Evolutionary conservation across 2,888 invertebrate genomes (phyloP), one percentile per base, ranked within the genome.

Genomic region (Amphipoea oculea): DNA sequence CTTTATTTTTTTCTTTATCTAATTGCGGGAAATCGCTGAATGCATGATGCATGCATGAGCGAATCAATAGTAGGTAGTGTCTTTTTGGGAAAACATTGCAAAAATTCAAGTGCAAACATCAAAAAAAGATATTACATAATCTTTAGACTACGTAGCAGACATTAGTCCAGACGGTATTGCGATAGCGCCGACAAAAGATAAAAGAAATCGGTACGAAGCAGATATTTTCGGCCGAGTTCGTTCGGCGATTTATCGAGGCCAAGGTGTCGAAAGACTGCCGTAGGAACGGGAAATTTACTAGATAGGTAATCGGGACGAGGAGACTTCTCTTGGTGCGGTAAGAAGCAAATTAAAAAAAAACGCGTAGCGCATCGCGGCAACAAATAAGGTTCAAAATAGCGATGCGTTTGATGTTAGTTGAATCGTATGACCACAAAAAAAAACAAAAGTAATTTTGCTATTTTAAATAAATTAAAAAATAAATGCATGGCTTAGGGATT

Each of bases 211-310:
- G 78, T 63, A 42, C 42, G 51, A 63, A 74, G 66, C 72, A 80
- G 81, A 81, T 80, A 83, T 82, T 83, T 86, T 88, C 78, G 69
- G 76, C 66, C 12, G 51, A 65, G 51, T 72, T 51, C n/a, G 66
- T 73, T 78, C 73, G 82, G 42, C 76, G 42, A 54, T 36, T n/a
- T 62, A 88, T 79, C 60, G 83, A 78, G 86, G 88, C 76, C 86
- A 86, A 76, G 83, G 78, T 62, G 63, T 40, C 62, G 67, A 66
- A 48, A 76, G n/a, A 72, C 36, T 14, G 57, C 17, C 51, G 51
- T 23, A 36, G 12, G 12, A 66, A 12, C 45, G 51, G 23, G 36
- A 68, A 40, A 63, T 42, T 42, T 51, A 23, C 12, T 20, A 20
- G 45, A 45, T 20, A 54, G 45, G 36, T 7, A 54, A 3, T 57